Conservation (phyloP, 1,140 invertebrate genomes). For the Pogonomyrmex barbatus region DNA sequence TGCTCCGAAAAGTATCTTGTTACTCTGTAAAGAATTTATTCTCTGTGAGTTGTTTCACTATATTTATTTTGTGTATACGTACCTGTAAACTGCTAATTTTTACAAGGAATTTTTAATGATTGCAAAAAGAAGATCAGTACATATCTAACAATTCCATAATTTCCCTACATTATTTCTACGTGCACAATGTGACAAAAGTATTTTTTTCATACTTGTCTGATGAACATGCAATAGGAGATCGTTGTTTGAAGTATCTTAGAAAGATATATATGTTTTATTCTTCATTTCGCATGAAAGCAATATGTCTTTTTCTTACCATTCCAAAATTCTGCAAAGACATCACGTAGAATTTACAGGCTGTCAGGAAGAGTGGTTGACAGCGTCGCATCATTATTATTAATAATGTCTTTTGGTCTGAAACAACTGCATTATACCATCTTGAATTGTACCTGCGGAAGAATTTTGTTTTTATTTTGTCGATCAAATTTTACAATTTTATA, state of each 20-base stretch:
- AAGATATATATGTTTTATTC: not conserved
- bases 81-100: not conserved
- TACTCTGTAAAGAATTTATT: not conserved
- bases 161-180: slow-evolving; percentile 2
- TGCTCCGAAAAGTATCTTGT: not conserved
- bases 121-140: not conserved
- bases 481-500: not conserved
- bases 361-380: not conserved
- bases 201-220: slow-evolving; percentile 16
- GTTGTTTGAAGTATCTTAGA: slow-evolving; percentile 31
- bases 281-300: not conserved
- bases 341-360: slow-evolving; percentile 15
- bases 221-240: slow-evolving; percentile 32
- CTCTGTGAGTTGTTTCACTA: not conserved
- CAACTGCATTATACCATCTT: slow-evolving; percentile 2
- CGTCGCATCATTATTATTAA: slow-evolving; percentile 22
- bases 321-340: slow-evolving; percentile 36
- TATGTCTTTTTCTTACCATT: slow-evolving; percentile 23
- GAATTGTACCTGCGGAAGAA: slow-evolving; percentile 9
- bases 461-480: not conserved
- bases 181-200: not conserved
- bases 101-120: not conserved
- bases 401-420: slow-evolving; percentile 5
- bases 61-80: not conserved
- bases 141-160: not conserved